Evolutionary conservation across 2,113 vertebrate species (phyloP), one percentile per base, ranked within the genome.

Genomic region (Nycticryphes semicollaris): DNA sequence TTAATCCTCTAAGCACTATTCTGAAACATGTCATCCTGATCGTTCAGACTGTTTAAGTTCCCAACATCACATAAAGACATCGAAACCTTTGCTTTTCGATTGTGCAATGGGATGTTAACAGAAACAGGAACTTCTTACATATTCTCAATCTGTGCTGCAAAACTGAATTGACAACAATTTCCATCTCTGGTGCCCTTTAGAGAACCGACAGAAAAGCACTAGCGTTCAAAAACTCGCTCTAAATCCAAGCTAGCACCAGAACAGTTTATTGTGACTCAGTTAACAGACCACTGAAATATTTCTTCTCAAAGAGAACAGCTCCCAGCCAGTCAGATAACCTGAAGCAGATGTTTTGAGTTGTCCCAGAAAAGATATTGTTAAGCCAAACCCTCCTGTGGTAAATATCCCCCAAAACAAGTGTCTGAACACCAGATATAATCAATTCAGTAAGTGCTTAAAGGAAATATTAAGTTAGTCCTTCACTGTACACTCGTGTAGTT

Each of bases 1-100:
- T 94, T 90, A 97, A 96, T 93, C 84, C 89, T 84, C 91, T 91
- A 67, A 93, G 88, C 37, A 43, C 83, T 69, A 20, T 51, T 35
- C 62, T 90, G 89, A 90, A 90, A 74, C 28, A 37, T 33, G 62
- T 37, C 28, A 9, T 37, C 27, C 5, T 37, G 28, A 95, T 91
- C 37, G 1, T 47, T 67, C 67, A 56, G 81, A 68, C 74, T 89
- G 88, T 77, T 85, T 85, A 91, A 89, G 77, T 48, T 91, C 43
- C 59, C 12, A 24, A 3, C 0, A 2, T 27, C 56, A 69, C 78
- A 85, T 17, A 57, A 85, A 88, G 82, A 74, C 35, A 80, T 50
- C 10, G 1, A 84, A 92, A 90, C 18, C 45, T 70, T 51, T 2
- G 3, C 27, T 87, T 66, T 69, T 76, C 3, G 0, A 35, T 7